Conservation (phyloP, 2,888 invertebrate species). For the Drosophila melanosoma region DNA sequence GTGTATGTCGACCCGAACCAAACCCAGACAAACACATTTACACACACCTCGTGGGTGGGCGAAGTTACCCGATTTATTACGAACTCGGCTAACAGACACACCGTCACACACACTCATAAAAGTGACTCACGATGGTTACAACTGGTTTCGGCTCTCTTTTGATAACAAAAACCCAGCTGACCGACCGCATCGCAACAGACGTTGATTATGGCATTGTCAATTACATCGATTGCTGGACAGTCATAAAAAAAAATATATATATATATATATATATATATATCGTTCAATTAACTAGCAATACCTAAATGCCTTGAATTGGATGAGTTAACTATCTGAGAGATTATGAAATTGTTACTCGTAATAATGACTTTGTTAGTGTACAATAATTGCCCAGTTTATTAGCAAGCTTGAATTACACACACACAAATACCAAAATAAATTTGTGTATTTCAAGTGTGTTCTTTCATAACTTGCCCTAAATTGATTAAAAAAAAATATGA, state of each 20-base stretch:
- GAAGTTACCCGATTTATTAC: constrained; percentile 41
- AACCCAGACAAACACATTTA: not conserved
- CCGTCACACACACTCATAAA: constrained; percentile 24
- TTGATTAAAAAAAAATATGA: not conserved
- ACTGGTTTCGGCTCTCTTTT: constrained; percentile 47
- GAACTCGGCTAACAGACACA: constrained; percentile 31
- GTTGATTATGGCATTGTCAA: constrained; percentile 12
- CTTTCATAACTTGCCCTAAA: not conserved
- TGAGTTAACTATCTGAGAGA: constrained; percentile 22
- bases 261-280: not conserved
- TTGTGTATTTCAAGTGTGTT: not conserved
- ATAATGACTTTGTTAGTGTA: constrained; percentile 4
- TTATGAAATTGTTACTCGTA: constrained; percentile 12
- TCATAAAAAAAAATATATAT: constrained; percentile 3
- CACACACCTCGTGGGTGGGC: constrained; percentile 46
- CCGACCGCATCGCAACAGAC: constrained; percentile 8
- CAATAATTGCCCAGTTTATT: not conserved
- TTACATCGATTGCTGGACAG: constrained; percentile 9
- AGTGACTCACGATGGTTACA: constrained; percentile 27
- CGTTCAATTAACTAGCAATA: constrained; percentile 26
- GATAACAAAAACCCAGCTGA: constrained; percentile 41
- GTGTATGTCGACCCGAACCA: constrained; percentile 40
- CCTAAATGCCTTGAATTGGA: constrained; percentile 10
- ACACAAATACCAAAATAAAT: not conserved
- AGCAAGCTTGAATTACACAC: not conserved